Evolutionary conservation across 2,797 vertebrate species (phyloP).

Genomic region (Coluber constrictor): DNA sequence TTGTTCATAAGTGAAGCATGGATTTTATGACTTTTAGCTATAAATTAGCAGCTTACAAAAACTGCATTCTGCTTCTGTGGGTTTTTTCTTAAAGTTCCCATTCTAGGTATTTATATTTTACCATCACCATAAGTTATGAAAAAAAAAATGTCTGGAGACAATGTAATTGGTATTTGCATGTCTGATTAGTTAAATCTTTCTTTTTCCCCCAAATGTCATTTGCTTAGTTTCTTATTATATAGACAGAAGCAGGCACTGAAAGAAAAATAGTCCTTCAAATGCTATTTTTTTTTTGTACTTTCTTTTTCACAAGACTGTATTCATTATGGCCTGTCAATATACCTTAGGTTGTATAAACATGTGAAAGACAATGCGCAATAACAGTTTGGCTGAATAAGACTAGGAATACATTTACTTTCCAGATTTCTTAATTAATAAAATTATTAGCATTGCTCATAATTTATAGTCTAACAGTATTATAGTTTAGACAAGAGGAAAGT

Average conservation of each 20-base stretch:
- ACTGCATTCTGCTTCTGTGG: background rate
- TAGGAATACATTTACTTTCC: background rate
- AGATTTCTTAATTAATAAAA: background rate
- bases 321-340: background rate
- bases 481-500: background rate
- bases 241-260: background rate
- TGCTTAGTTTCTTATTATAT: slow-evolving; percentile 4
- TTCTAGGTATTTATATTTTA: background rate
- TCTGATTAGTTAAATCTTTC: slow-evolving; percentile 17
- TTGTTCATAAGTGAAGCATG: background rate
- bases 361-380: background rate
- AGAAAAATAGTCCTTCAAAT: background rate
- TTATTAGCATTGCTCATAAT: background rate
- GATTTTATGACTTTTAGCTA: background rate
- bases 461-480: background rate
- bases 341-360: background rate
- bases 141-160: background rate
- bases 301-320: background rate
- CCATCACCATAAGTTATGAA: background rate
- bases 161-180: background rate
- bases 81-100: background rate
- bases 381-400: background rate
- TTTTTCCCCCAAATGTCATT: background rate
- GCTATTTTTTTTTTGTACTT: background rate
- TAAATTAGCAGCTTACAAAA: background rate